Conservation (phyloP, 2,113 vertebrate species). For the Salvelinus sp. region DNA sequence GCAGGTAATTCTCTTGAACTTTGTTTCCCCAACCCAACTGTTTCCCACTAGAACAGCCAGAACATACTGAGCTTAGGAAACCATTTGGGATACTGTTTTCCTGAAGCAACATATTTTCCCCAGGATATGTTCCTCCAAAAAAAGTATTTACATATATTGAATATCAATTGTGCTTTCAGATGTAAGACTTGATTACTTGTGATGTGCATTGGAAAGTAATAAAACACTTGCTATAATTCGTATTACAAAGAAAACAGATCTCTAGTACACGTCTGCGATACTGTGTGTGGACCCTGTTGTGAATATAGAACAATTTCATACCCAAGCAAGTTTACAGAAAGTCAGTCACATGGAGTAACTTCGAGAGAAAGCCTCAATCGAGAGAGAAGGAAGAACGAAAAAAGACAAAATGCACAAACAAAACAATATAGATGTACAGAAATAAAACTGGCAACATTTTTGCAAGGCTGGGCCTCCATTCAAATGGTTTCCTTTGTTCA, state of each 20-base stretch:
- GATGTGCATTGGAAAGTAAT: constrained; percentile 12
- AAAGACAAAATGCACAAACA: background rate
- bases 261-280: constrained; percentile 27
- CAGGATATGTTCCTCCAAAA: constrained; percentile 17
- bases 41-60: background rate
- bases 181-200: constrained; percentile 11
- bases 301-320: constrained; percentile 36
- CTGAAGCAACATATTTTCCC: constrained; percentile 10
- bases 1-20: constrained; percentile 13
- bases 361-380: background rate
- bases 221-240: constrained; percentile 10
- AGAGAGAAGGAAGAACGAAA: background rate
- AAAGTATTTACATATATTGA: background rate
- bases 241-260: constrained; percentile 9
- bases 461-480: background rate
- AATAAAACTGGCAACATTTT: background rate
- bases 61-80: background rate
- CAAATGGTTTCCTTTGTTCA: too few species aligned
- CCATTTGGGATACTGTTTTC: background rate
- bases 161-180: constrained; percentile 10
- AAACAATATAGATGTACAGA: background rate
- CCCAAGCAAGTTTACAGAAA: constrained; percentile 14
- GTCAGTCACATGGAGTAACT: constrained; percentile 1
- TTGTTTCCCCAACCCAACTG: background rate
- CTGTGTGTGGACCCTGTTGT: background rate